phyloP scores from a whole-genome alignment of 2,888 invertebrate genomes.

The Caprella mutica region DNA sequence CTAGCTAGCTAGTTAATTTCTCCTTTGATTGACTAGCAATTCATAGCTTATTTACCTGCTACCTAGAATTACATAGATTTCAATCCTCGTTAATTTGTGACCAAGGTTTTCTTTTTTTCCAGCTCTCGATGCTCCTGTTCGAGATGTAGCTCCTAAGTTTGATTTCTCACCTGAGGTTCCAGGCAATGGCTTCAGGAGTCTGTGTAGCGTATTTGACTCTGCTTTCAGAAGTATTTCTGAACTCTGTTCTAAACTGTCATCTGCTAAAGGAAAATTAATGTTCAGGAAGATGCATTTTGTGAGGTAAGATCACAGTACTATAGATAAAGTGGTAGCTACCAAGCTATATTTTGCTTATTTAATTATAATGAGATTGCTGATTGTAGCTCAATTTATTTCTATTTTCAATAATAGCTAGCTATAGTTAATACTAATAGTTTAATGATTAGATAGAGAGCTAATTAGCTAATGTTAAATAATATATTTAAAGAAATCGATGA shows the following conservation, averaged over 20 bases:
- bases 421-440: no score
- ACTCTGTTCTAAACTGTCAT: conserved; percentile 1
- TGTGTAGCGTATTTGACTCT: conserved; percentile 3
- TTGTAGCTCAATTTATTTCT: not conserved
- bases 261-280: conserved; percentile 3
- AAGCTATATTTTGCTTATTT: no score
- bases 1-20: no score
- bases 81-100: not conserved
- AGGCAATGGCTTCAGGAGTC: conserved; percentile 15
- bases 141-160: conserved; percentile 3
- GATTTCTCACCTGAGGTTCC: conserved; percentile 13
- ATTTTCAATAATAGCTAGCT: no score
- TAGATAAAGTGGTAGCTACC: not conserved
- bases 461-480: no score
- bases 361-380: not conserved
- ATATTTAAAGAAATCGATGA: no score
- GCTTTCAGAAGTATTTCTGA: conserved; percentile 3
- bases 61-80: not conserved
- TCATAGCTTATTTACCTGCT: no score
- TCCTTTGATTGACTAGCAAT: no score
- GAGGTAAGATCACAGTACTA: not conserved
- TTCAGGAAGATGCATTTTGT: conserved; percentile 11
- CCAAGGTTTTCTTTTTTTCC: not conserved
- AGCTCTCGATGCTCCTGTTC: not conserved
- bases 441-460: no score